Base-by-base conservation (phyloP, 2,888 invertebrate species). In the Oeneis ivallda region DNA sequence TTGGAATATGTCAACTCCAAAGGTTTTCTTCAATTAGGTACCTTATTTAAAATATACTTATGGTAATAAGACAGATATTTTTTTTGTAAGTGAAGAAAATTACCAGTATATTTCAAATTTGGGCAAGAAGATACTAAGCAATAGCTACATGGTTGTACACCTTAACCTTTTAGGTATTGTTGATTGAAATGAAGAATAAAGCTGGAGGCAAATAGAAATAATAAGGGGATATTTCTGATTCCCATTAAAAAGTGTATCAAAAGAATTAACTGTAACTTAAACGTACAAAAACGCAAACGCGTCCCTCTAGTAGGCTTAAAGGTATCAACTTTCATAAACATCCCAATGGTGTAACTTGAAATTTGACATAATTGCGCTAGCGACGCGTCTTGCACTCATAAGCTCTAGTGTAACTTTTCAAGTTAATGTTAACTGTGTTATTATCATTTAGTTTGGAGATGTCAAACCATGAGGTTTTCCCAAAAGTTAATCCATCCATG, bases 81-180 rank as follows among this genome's bases (percentile, higher is more conserved):
- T n/a, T 53, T n/a, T 34, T n/a, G 1, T 10, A 10, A 37, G n/a
- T n/a, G n/a, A 9, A 9, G 8, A 50, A 32, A 56, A 26, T 34
- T 15, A 15, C 15, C 1, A 26, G 15, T 32, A 6, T 58, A 47
- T 47, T 61, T 11, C 61, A 26, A 61, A 52, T 61, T 52, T n/a
- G 49, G 7, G 41, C 13, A 50, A 41, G 41, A 52, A 61, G 2
- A 52, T 52, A 41, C 41, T 52, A 26, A 41, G 41, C 32, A 37
- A 19, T 50, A 60, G 19, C 39, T 60, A 60, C 19, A 41, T 32
- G 37, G 13, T 8, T 37, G 26, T 49, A 13, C 49, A 59, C 37
- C 37, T 49, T 37, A 37, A 56, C 49, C 59, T 62, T 49, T 43
- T 64, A 58, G 52, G 43, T 41, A 43, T 66, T 59, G 62, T 58